Conservation (phyloP, 2,888 invertebrate species). For the Sepioteuthis lessoniana region DNA sequence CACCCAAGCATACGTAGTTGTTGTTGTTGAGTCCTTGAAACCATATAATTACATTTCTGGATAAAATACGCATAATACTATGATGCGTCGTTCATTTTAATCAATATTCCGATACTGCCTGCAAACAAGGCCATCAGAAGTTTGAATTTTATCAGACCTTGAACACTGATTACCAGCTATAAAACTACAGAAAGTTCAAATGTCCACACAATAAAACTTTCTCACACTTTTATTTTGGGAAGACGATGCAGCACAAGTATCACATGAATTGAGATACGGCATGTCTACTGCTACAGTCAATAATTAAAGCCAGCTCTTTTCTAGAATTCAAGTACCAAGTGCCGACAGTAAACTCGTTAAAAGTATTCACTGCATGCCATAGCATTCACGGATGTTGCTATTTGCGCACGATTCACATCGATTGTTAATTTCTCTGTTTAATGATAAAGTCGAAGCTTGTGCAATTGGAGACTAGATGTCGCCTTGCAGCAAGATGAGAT, state of each 20-base stretch:
- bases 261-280: neutral
- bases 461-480: neutral
- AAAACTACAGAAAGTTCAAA: neutral
- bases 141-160: neutral
- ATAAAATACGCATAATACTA: neutral
- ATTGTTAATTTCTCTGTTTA: neutral
- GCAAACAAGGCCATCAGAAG: neutral
- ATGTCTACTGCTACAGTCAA: neutral
- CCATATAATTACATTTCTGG: too few relatives aligned
- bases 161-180: neutral
- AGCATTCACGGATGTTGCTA: neutral
- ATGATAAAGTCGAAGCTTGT: neutral
- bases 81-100: neutral
- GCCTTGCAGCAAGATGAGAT: neutral
- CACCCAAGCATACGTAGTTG: too few relatives aligned
- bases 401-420: neutral
- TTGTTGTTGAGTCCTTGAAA: too few relatives aligned
- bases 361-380: neutral
- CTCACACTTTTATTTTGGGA: neutral
- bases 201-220: neutral
- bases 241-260: neutral
- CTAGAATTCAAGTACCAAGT: neutral
- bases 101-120: neutral
- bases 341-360: conserved; percentile 11
- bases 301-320: neutral